Base-by-base conservation (phyloP, 2,888 invertebrate species). In the Eupithecia centaureata region DNA sequence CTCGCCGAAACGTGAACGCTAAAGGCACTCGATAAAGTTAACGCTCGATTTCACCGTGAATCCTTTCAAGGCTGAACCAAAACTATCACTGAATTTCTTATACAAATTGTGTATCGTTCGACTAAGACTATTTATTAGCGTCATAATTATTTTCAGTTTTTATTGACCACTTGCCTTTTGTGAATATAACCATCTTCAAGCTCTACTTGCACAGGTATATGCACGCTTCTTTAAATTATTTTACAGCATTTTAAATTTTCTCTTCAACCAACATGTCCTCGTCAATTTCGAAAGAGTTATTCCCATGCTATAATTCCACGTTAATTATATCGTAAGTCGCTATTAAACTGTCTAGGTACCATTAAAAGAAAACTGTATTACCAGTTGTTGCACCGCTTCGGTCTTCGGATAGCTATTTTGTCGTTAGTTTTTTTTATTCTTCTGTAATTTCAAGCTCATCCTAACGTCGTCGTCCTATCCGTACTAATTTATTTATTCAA, bases 391-490 rank as follows among this genome's bases (percentile, higher is more conserved):
- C 66, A 73, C 74, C 65, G 72, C 76, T 77, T 74, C 78, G 76
- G 76, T 76, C 76, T 75, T 76, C 77, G 63, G 61, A 69, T 68
- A 51, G 28, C 65, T 75, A 75, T 78, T 78, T 77, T 79, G 76
- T 76, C 70, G 69, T 74, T 73, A 60, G 73, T 72, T 75, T 77
- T 79, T 81, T 82, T 81, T 81, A 71, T 75, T 78, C 75, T 65
- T 72, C 65, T 76, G 79, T 81, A 79, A 80, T 79, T 81, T 77
- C 73, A 80, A 76, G 77, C 76, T 75, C 76, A 73, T 77, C 77
- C 76, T 80, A 75, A 78, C 75, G 72, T 76, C 71, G 66, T 68
- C 75, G 72, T 76, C 71, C 67, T 68, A 70, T 71, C 56, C 56
- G 25, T 60, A 18, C 33, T 71, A 75, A 75, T 67, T 77, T 76